Evolutionary conservation across 2,113 vertebrate genomes (phyloP), one percentile per base, ranked within the genome.

Genomic region (Lycaon pictus): DNA sequence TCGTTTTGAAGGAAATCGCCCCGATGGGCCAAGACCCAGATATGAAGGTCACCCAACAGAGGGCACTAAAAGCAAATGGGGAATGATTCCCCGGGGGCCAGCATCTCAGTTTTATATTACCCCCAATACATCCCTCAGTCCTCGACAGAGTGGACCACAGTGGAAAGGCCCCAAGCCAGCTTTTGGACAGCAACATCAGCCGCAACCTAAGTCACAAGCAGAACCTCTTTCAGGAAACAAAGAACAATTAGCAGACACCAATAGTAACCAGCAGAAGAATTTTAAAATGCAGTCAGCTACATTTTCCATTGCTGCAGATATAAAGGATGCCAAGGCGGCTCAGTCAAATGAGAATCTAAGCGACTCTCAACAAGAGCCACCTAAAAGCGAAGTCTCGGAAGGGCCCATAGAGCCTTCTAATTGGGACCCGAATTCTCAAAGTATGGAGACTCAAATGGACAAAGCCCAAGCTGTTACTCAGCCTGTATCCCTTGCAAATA

Each of bases 31-130:
- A 96, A 98, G 98, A 96, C 98, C 99, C 55, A 98, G 98, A 98
- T 98, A 99, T 98, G 99, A 99, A 98, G 96, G 98, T 88, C 98
- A 99, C 95, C 98, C 98, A 76, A 76, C 98, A 85, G 99, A 99
- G 90, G 98, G 98, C 98, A 91, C 98, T 98, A 98, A 98, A 88
- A 97, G 98, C 94, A 99, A 98, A 37, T 99, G 98, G 98, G 98
- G 98, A 20, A 92, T 93, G 96, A 98, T 99, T 62, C 99, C 99
- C 90, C 98, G 99, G 96, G 99, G 99, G 96, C 99, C 99, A 97
- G 99, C 99, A 96, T 98, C 97, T 97, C 98, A 99, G 23, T 99
- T 99, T 98, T 99, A 99, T 98, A 98, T 98, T 98, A 98, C 98
- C 0, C 90, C 98, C 96, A 98, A 82, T 95, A 74, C 98, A 71